Evolutionary conservation across 1,140 invertebrate genomes (phyloP).

Genomic region (Steinernema khuongi): DNA sequence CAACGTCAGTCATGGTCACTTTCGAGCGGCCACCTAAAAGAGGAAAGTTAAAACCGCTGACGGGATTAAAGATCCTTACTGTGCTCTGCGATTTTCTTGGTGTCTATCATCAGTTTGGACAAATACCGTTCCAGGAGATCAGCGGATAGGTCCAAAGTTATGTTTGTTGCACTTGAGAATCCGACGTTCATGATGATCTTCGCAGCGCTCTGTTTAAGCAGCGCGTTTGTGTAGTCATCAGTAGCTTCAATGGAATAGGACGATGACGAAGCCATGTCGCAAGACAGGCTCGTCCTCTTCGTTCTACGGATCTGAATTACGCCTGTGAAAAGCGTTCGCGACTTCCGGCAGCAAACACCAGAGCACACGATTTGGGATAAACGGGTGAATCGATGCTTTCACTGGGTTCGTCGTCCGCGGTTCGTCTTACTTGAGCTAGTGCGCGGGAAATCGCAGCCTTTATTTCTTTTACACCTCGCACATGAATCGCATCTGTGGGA

Average conservation of each 20-base stretch:
- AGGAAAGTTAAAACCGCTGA: background rate
- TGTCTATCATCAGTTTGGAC: background rate
- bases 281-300: background rate
- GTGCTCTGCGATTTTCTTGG: background rate
- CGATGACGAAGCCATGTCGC: conserved; percentile 7
- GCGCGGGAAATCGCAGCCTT: background rate
- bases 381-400: no score
- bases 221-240: background rate
- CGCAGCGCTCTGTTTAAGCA: background rate
- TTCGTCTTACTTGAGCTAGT: no score
- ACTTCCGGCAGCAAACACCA: background rate
- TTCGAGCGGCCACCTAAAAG: background rate
- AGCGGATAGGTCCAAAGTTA: background rate
- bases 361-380: no score
- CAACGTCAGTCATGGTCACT: background rate
- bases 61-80: background rate
- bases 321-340: background rate
- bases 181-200: conserved; percentile 1
- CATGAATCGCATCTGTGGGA: no score
- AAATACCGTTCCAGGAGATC: background rate
- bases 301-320: background rate
- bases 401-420: no score
- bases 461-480: background rate
- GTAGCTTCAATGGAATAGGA: background rate
- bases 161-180: background rate